These are phyloP conservation scores for Vultur gryphus DNA, from an alignment of 2,797 vertebrate genomes.

Conservation along the genomic window DNA sequence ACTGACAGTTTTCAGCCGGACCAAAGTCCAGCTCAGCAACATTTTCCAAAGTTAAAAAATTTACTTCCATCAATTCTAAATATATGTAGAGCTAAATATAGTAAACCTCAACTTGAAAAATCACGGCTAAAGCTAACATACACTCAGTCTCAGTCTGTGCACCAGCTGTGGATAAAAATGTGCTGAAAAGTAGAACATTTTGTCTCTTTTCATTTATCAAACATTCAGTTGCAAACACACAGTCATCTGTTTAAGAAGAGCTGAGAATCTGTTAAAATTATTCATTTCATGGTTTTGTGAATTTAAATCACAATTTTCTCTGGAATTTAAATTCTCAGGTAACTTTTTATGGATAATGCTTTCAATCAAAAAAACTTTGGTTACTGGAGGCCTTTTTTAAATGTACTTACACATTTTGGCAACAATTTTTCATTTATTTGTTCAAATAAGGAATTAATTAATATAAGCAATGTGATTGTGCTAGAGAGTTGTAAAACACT, in stretches of 20 bases:
- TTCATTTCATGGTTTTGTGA: conserved; percentile 57
- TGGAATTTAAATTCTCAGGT: conserved; percentile 32
- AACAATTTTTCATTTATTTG: not conserved
- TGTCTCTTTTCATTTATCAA: conserved; percentile 78
- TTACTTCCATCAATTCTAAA: conserved; percentile 72
- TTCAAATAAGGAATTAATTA: not conserved
- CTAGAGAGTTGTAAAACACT: not conserved
- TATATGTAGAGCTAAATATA: conserved; percentile 77
- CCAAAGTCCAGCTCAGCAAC: conserved; percentile 45
- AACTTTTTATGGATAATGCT: conserved; percentile 19
- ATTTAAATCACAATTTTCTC: conserved; percentile 38
- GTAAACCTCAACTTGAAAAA: conserved; percentile 75
- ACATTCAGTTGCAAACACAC: conserved; percentile 74
- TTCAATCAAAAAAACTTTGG: not conserved
- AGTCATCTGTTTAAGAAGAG: conserved; percentile 63
- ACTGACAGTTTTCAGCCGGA: not conserved
- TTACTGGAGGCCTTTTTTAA: not conserved
- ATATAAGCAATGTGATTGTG: not conserved
- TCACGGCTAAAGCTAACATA: conserved; percentile 79
- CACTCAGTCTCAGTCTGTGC: conserved; percentile 76
- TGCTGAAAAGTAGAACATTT: conserved; percentile 83
- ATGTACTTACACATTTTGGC: not conserved
- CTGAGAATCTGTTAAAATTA: conserved; percentile 63
- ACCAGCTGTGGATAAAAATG: conserved; percentile 81
- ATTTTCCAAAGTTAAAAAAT: conserved; percentile 66